Evolutionary conservation across 1,140 invertebrate species (phyloP).

Genomic region (Nautilus pompilius): DNA sequence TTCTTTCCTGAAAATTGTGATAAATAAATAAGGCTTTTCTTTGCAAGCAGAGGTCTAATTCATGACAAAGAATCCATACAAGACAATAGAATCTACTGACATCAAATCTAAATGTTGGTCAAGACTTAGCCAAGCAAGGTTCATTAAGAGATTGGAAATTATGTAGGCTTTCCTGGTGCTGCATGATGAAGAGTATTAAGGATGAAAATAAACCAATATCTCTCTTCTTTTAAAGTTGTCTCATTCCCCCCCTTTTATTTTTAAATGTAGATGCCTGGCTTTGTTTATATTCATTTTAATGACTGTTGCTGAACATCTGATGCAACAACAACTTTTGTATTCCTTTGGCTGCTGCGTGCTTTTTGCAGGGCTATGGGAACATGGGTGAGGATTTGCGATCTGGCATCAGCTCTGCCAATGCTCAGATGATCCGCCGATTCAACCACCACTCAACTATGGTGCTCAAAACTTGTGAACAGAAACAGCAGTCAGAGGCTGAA

Average conservation of each 20-base stretch:
- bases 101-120: too few species aligned
- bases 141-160: too few species aligned
- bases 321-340: not conserved
- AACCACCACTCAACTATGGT: slow-evolving; percentile 98
- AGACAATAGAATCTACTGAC: too few species aligned
- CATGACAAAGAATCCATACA: too few species aligned
- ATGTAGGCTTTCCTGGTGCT: too few species aligned
- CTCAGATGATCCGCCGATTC: slow-evolving; percentile 90
- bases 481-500: not conserved
- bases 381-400: slow-evolving; percentile 26
- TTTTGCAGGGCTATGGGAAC: slow-evolving; percentile 37
- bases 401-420: slow-evolving; percentile 63
- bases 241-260: not conserved
- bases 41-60: too few species aligned
- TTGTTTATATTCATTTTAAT: not conserved
- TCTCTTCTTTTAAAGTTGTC: not conserved
- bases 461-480: slow-evolving; percentile 72
- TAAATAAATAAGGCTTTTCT: too few species aligned
- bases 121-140: too few species aligned
- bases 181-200: too few species aligned
- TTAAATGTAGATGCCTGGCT: not conserved
- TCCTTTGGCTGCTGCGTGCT: not conserved
- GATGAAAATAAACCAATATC: too few species aligned
- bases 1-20: too few species aligned
- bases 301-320: not conserved